Base-by-base conservation (phyloP, 2,888 invertebrate species). In the Apodemia zela region DNA sequence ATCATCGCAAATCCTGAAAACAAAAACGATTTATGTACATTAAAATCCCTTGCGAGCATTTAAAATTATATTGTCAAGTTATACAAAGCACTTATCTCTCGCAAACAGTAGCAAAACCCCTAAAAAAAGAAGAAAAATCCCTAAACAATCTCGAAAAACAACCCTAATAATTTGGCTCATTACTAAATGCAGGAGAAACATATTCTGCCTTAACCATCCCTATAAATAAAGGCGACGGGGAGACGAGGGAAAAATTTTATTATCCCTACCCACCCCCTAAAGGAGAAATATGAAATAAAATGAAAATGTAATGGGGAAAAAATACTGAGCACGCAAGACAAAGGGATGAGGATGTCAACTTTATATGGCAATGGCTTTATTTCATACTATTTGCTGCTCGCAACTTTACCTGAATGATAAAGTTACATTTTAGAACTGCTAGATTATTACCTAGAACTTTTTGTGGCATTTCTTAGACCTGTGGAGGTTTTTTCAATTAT, bases 231-330 rank as follows among this genome's bases (percentile, higher is more conserved):
- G 80, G 83, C 80, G 85, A 80, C 76, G 81, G 80, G 80, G 80
- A 72, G 73, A 77, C 77, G 79, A 86, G 89, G 88, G 88, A 89
- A 90, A 89, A 89, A 82, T 88, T 89, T 88, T 90, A 89, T 90
- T 89, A 89, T 85, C 82, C 85, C 79, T 72, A 71, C 77, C 74
- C 74, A 67, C 69, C 71, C 81, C 84, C 81, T 73, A 78, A 84
- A 87, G 87, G 90, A 88, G 89, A 85, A 90, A 90, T 89, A 89
- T 91, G 90, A 89, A 89, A 90, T 90, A 91, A 91, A 91, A 90
- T 91, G 91, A 89, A 91, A 91, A 90, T 85, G 87, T 90, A 90
- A 91, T 90, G 88, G 89, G 87, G 85, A 91, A 91, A 90, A 91
- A 91, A 91, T 91, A 90, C 88, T 80, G 79, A 47, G 45, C n/a